These are phyloP conservation scores for Lochmaea capreae DNA, from an alignment of 2,888 invertebrate species.

Conservation along the genomic window DNA sequence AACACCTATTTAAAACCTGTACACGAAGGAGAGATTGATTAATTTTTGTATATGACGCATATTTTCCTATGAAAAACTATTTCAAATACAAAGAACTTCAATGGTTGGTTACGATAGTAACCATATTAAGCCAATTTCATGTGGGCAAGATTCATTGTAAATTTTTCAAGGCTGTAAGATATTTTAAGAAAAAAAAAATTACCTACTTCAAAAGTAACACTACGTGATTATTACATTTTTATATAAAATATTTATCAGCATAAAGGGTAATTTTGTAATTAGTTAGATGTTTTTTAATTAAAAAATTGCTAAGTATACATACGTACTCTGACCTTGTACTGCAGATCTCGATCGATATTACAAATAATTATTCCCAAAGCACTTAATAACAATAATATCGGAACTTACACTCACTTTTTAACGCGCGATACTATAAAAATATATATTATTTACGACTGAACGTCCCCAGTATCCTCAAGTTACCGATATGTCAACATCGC, in stretches of 20 bases:
- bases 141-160: constrained; percentile 27
- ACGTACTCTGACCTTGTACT: constrained; percentile 33
- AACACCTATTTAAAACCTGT: neutral
- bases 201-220: too few species aligned
- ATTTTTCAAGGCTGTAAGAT: constrained; percentile 17
- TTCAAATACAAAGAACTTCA: constrained; percentile 8
- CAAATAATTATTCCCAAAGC: constrained; percentile 17
- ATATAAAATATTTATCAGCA: too few species aligned
- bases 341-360: constrained; percentile 23
- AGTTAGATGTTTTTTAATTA: too few species aligned
- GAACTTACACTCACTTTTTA: constrained; percentile 49
- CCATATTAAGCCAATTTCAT: constrained; percentile 23
- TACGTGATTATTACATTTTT: neutral
- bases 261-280: too few species aligned
- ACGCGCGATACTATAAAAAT: neutral
- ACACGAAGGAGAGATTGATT: neutral
- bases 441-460: constrained; percentile 4
- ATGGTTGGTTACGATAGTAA: constrained; percentile 21
- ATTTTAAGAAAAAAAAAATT: neutral
- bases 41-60: neutral
- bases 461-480: constrained; percentile 2
- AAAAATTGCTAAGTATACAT: constrained; percentile 1
- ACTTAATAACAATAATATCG: constrained; percentile 28
- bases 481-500: constrained; percentile 45
- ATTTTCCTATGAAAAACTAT: neutral